These are phyloP conservation scores for Formica aserva DNA, from an alignment of 2,888 invertebrate genomes.

Conservation along the genomic window DNA sequence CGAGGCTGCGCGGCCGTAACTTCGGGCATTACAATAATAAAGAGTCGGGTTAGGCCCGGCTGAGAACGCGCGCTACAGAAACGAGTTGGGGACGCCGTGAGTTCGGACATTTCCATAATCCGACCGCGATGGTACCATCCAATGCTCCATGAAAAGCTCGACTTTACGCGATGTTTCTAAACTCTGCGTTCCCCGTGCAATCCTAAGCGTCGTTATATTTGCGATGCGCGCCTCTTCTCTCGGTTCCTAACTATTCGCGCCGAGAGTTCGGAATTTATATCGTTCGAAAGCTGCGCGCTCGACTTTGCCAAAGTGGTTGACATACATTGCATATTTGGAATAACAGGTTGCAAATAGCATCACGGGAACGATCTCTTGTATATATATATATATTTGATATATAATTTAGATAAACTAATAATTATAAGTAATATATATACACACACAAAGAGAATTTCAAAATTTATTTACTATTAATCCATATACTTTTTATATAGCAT, in stretches of 20 bases:
- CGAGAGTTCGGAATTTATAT: constrained; percentile 60
- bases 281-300: constrained; percentile 28
- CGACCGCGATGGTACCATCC: constrained; percentile 69
- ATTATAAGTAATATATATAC: neutral
- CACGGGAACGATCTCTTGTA: neutral
- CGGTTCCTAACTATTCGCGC: constrained; percentile 58
- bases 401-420: constrained; percentile 1
- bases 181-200: constrained; percentile 43
- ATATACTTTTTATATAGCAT: neutral
- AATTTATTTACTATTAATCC: neutral
- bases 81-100: constrained; percentile 60
- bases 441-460: no score
- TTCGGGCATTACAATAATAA: constrained; percentile 85
- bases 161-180: constrained; percentile 71
- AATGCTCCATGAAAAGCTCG: constrained; percentile 81
- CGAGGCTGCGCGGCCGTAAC: constrained; percentile 80
- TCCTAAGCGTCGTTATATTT: constrained; percentile 26
- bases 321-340: constrained; percentile 22
- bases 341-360: neutral
- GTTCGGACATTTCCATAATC: constrained; percentile 84
- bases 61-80: constrained; percentile 31
- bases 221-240: constrained; percentile 49
- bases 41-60: constrained; percentile 80
- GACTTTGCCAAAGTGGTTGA: constrained; percentile 8
- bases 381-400: no score